Conservation (phyloP, 2,113 vertebrate genomes). For the Bolborhynchus lineola region DNA sequence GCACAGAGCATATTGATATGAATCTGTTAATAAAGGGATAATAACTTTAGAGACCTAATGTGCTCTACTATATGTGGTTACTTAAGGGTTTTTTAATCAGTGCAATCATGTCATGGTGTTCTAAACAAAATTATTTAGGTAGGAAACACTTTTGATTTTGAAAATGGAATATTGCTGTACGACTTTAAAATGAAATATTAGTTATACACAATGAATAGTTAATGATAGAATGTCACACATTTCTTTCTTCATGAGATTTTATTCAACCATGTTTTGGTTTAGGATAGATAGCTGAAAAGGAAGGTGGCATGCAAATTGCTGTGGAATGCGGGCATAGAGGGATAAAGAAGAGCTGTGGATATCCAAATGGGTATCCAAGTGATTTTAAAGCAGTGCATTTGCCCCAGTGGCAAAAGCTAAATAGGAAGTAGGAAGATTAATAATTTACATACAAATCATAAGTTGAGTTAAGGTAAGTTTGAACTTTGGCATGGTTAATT, state of each 20-base stretch:
- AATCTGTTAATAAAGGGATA: not conserved
- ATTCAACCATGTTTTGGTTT: not conserved
- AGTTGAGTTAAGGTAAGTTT: not conserved
- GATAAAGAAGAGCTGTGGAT: not conserved
- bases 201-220: not conserved
- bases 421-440: not conserved
- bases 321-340: not conserved
- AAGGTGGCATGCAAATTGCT: not conserved
- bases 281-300: not conserved
- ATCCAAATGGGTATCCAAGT: not conserved
- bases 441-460: not conserved
- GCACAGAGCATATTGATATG: not conserved
- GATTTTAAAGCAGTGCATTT: not conserved
- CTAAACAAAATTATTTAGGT: not conserved
- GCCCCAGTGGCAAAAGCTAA: not conserved
- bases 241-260: not conserved
- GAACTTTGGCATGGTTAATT: not conserved
- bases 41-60: not conserved
- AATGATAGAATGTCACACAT: not conserved
- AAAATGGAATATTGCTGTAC: not conserved
- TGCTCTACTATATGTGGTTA: not conserved
- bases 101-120: not conserved
- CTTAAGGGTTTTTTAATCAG: not conserved
- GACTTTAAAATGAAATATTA: not conserved
- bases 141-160: not conserved